Conservation (phyloP, 2,888 invertebrate species). For the Scrobipalpa costella region DNA sequence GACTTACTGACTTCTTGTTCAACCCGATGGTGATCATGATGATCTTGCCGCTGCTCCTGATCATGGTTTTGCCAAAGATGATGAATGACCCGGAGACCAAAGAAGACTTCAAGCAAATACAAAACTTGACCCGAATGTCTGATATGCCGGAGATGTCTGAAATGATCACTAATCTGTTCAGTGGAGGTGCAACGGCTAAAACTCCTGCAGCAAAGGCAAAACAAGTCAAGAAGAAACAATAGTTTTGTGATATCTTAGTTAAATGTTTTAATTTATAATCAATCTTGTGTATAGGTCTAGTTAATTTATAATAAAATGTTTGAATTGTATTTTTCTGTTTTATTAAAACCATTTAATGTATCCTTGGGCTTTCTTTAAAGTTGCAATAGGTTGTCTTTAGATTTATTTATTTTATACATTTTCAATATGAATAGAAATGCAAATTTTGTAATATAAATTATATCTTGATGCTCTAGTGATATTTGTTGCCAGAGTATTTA, state of each 20-base stretch:
- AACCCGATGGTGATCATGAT: conserved; percentile 99
- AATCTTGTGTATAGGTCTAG: conserved; percentile 43
- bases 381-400: too few relatives aligned
- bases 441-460: too few relatives aligned
- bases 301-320: conserved; percentile 39
- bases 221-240: conserved; percentile 75
- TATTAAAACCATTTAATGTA: background rate
- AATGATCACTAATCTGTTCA: conserved; percentile 92
- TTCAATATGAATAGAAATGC: too few relatives aligned
- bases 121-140: conserved; percentile 89
- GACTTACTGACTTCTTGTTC: conserved; percentile 96
- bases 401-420: too few relatives aligned
- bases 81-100: conserved; percentile 99
- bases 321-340: conserved; percentile 32
- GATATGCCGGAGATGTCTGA: conserved; percentile 98
- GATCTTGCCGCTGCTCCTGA: conserved; percentile 93
- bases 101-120: conserved; percentile 95
- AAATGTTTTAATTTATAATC: conserved; percentile 46
- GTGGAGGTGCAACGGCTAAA: conserved; percentile 84
- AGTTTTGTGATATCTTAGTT: conserved; percentile 36
- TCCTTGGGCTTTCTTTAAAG: too few relatives aligned
- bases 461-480: too few relatives aligned
- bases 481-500: too few relatives aligned
- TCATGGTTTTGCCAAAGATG: conserved; percentile 97
- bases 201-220: conserved; percentile 65